Evolutionary conservation across 2,888 invertebrate genomes (phyloP), one percentile per base, ranked within the genome.

Genomic region (Lucinisca nassula): DNA sequence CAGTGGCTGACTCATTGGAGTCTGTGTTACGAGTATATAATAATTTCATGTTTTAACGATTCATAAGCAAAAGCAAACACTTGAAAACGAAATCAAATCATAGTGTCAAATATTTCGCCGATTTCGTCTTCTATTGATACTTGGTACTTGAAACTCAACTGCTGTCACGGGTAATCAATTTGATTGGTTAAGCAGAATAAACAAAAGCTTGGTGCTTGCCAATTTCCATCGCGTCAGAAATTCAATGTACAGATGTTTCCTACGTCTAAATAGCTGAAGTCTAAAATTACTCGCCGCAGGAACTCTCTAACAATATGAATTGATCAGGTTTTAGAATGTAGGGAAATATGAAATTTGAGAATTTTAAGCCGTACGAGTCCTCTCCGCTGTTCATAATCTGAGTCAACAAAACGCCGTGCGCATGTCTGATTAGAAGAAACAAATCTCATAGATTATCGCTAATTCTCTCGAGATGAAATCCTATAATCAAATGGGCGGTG

Each of bases 151-250:
- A 67, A 35, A 67, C 67, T 12, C 30, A 12, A 1, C 67, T 17
- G 35, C 67, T 67, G 67, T 67, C 67, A 67, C 67, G 35, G 8
- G 6, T 70, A 84, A 88, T 88, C 79, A 79, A 82, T 82, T 82
- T 84, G 84, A 88, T 84, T 82, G 76, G 77, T 80, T 77, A 81
- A 72, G 76, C 24, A 76, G 82, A 82, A 79, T 84, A 84, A 88
- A 88, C 84, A 88, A 88, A 84, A 84, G 76, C 79, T 45, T 55
- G 78, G 76, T 38, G 70, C 58, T 67, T 67, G 67, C 67, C 67
- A 67, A 32, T 67, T 6, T 35, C 30, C 67, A 67, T 67, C 67
- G 67, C 67, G 30, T 67, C 67, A 67, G 35, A 67, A 67, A 67
- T 35, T 67, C 67, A 35, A 67, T 67, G 35, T 67, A 67, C 67